Evolutionary conservation across 2,113 vertebrate species (phyloP).

Genomic region (Felis catus): F.catus_Fca126_mat1.0 CM031415.1:85699501-85700000

Average conservation of each 20-base stretch:
- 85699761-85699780: not conserved
- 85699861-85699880: not conserved
- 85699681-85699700: not conserved
- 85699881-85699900: not conserved
- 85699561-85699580: not conserved
- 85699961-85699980: constrained; percentile 49
- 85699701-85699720: constrained; percentile 12
- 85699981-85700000: constrained; percentile 44
- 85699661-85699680: not conserved
- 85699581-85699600: not conserved
- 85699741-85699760: not conserved
- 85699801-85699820: not conserved
- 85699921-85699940: constrained; percentile 29
- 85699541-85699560: not conserved
- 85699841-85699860: not conserved
- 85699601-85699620: not conserved
- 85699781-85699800: not conserved
- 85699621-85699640: not conserved
- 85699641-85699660: not conserved
- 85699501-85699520: not conserved
- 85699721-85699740: not conserved
- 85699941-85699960: not conserved
- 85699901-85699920: not conserved
- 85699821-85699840: not conserved
- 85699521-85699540: constrained; percentile 24